Evolutionary conservation across 2,797 vertebrate species (phyloP).

Genomic region (Phalloptychus januarius): DNA sequence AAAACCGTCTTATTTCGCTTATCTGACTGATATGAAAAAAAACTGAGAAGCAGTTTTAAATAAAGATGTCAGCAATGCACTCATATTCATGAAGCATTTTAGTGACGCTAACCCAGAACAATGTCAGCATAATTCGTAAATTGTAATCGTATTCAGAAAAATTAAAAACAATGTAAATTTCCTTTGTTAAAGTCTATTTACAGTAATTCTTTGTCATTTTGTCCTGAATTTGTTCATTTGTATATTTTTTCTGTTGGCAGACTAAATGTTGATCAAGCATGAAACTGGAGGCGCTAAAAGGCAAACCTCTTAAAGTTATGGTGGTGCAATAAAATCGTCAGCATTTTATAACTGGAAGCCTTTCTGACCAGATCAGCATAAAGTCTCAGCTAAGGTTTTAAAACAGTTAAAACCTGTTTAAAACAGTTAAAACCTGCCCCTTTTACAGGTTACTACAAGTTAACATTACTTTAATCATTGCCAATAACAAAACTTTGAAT

Average conservation of each 20-base stretch:
- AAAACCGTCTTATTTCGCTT: background rate
- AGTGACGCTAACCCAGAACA: background rate
- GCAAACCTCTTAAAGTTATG: background rate
- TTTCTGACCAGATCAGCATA: background rate
- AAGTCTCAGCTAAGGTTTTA: background rate
- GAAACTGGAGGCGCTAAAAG: background rate
- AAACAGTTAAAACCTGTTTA: too few relatives aligned
- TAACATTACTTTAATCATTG: background rate
- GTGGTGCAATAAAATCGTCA: background rate
- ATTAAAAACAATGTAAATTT: background rate
- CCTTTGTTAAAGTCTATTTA: background rate
- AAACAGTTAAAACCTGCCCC: too few relatives aligned
- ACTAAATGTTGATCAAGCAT: background rate
- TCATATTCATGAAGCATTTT: background rate
- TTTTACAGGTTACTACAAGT: background rate
- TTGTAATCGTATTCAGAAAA: background rate
- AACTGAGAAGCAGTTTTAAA: background rate
- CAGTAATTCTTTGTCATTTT: background rate
- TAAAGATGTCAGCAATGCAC: background rate
- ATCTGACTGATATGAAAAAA: background rate
- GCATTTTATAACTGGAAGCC: background rate
- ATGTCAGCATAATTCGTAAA: background rate
- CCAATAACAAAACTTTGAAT: background rate
- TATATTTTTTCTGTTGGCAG: background rate
- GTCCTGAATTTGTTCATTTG: background rate